Base-by-base conservation (phyloP, 2,113 vertebrate genomes). In the Cervus canadensis region DNA sequence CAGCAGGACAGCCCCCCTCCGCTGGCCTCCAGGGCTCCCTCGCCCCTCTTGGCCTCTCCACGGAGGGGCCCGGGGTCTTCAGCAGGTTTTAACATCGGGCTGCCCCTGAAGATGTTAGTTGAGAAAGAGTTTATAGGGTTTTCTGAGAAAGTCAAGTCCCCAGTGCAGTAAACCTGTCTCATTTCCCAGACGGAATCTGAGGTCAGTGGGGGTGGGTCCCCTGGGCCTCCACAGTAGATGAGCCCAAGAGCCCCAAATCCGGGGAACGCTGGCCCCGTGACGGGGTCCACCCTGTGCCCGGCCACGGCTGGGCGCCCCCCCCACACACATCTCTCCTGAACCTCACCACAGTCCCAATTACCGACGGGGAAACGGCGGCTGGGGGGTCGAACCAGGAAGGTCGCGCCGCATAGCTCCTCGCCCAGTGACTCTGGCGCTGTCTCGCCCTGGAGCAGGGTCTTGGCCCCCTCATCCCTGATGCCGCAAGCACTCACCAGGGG, bases 141-240 rank as follows among this genome's bases (percentile, higher is more conserved):
- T 45, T n/a, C 40, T 59, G 23, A 48, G 30, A 90, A 26, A 90
- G 40, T 17, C 21, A 12, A 90, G 78, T 5, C 13, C 21, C 21
- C 0, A 1, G 11, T 4, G 2, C 5, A 59, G 13, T 3, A 59
- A 43, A 59, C 15, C 17, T 0, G 28, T 12, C 54, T 25, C 71
- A 8, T 6, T 17, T 79, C 40, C 21, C 40, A 17, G 40, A n/a
- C 0, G 30, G 40, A 26, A 43, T 17, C 71, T 7, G 40, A 90
- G 8, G 8, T 26, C 40, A 48, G 28, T 0, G 1, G 48, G 25
- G n/a, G 43, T 25, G 43, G 59, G 43, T n/a, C 43, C 7, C 26
- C 2, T 0, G 1, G 1, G 67, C 6, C 26, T 56, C 50, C 0
- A 0, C 52, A 28, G 52, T 2, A 1, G 7, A 15, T 57, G 52